Evolutionary conservation across 2,113 vertebrate species (phyloP).

Genomic region (Embiotoca jacksoni): DNA sequence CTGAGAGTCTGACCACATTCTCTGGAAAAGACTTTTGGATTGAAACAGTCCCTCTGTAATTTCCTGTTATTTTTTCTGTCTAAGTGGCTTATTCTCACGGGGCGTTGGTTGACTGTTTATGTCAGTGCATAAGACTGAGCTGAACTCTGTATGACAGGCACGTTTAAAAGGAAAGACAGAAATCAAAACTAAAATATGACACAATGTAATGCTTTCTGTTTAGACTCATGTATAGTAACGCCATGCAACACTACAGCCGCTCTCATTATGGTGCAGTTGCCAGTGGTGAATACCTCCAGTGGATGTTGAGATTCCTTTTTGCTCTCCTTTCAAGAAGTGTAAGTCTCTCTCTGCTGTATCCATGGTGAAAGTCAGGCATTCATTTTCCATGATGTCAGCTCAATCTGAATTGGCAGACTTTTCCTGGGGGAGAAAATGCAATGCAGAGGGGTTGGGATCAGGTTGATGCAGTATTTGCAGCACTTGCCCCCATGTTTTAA

Average conservation of each 20-base stretch:
- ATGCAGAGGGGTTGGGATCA: slow-evolving; percentile 6
- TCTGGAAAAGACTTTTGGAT: slow-evolving; percentile 57
- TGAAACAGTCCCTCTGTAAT: slow-evolving; percentile 67
- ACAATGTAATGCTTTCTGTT: slow-evolving; percentile 15
- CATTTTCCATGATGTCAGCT: slow-evolving; percentile 75
- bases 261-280: slow-evolving; percentile 9
- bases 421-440: slow-evolving; percentile 50
- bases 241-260: slow-evolving; percentile 17
- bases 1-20: slow-evolving; percentile 30
- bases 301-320: slow-evolving; percentile 19
- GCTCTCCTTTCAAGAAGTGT: slow-evolving; percentile 35
- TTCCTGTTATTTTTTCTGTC: slow-evolving; percentile 69
- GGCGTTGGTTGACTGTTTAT: slow-evolving; percentile 68
- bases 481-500: slow-evolving; percentile 46
- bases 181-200: background rate
- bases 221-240: slow-evolving; percentile 17
- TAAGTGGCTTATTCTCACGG: slow-evolving; percentile 71
- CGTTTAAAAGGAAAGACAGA: slow-evolving; percentile 55
- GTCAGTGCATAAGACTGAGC: slow-evolving; percentile 47
- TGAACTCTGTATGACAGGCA: slow-evolving; percentile 35
- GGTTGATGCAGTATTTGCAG: slow-evolving; percentile 51
- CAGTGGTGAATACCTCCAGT: background rate
- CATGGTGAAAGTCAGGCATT: slow-evolving; percentile 48
- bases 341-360: slow-evolving; percentile 42
- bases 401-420: slow-evolving; percentile 44